Base-by-base conservation (phyloP, 1,140 invertebrate species). In the Globodera ellingtonae region DNA sequence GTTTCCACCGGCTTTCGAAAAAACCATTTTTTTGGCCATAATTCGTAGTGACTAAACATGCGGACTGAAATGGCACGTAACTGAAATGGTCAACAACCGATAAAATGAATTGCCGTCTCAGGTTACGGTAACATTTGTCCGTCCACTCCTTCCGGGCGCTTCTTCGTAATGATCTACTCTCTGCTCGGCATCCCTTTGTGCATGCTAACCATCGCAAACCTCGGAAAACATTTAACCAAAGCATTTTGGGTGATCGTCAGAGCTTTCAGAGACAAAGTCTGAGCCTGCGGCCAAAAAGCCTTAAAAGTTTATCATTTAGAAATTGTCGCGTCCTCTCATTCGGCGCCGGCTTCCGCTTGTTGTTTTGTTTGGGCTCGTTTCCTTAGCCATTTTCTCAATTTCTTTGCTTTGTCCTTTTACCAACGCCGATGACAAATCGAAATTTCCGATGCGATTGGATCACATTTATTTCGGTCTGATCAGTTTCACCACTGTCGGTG, bases 111-210 rank as follows among this genome's bases (percentile, higher is more conserved):
- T 35, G 35, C 18, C 18, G 10, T 62, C 18, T 15, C 56, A 62
- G 56, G 79, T 10, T 80, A 80, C 52, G 79, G 79, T 59, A 80
- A 75, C 46, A 80, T 80, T 48, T 67, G 71, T n/a, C 79, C 79
- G 15, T 74, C 71, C 73, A 74, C 79, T 44, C 52, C 71, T 15
- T n/a, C 56, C 21, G 70, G 62, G 6, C 47, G 56, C 46, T 4
- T 80, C 21, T 80, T 80, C 75, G 44, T 56, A 9, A 66, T 80
- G 15, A 13, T 75, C 7, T 80, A 80, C 69, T 59, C 79, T 5
- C 65, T 69, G 24, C 50, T 75, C n/a, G 79, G 79, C 8, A 80
- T 80, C 10, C 79, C 79, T 4, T 50, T 80, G 18, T 80, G 79
- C 59, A 73, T 80, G 71, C 47, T 73, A 21, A 80, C 72, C 21